phyloP scores from a whole-genome alignment of 1,140 invertebrate species.

The Acyrthosiphon pisum region DNA sequence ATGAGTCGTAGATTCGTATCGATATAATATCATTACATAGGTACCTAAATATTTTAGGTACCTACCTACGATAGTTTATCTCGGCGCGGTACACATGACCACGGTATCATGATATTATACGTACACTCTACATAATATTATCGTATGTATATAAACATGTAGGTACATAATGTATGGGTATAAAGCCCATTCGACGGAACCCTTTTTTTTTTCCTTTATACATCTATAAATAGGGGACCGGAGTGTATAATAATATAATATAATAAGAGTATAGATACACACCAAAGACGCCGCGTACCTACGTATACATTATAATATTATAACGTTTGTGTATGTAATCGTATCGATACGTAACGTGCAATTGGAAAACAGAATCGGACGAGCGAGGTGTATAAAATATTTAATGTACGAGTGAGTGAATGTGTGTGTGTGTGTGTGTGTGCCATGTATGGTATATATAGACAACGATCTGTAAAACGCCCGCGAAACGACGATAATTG shows the following conservation, averaged over 20 bases:
- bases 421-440: neutral
- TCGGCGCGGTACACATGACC: neutral
- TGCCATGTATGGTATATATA: neutral
- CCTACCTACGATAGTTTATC: neutral
- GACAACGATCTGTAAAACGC: constrained; percentile 54
- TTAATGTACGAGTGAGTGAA: neutral
- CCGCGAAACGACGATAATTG: constrained; percentile 50
- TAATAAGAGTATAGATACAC: neutral
- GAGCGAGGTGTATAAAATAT: neutral
- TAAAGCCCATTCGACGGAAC: neutral
- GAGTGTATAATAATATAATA: neutral
- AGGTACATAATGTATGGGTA: neutral
- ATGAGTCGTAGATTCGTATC: constrained; percentile 29
- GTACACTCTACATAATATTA: neutral
- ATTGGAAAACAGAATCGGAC: neutral
- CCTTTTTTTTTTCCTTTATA: neutral
- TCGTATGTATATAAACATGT: neutral
- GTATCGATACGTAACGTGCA: constrained; percentile 34
- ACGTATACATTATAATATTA: no score
- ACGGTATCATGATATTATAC: neutral
- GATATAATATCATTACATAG: neutral
- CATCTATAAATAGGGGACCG: neutral
- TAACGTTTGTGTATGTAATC: neutral
- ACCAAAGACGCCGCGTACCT: neutral
- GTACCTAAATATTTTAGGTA: neutral